Conservation (phyloP, 2,888 invertebrate genomes). For the Lithophane ornitopus region DNA sequence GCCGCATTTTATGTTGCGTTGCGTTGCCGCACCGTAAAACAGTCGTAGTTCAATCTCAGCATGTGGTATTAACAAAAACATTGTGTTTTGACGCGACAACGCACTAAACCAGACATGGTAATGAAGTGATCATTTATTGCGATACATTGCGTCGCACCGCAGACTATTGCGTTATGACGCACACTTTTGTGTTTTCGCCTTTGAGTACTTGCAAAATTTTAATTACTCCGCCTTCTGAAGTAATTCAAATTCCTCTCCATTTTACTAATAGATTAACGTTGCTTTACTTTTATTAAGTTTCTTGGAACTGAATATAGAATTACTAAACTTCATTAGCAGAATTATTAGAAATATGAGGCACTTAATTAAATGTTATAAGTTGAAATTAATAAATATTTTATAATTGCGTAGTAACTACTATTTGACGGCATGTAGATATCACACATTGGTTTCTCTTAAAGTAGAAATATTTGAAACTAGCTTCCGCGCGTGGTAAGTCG, state of each 20-base stretch:
- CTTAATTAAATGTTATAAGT: constrained; percentile 27
- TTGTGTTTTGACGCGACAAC: background rate
- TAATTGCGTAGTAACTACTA: background rate
- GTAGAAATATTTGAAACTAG: no score
- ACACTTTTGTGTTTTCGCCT: background rate
- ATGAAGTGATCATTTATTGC: background rate
- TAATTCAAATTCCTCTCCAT: constrained; percentile 9
- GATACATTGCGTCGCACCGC: background rate
- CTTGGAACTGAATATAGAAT: constrained; percentile 8
- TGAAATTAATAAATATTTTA: constrained; percentile 15
- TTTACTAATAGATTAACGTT: constrained; percentile 7
- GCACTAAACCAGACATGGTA: background rate
- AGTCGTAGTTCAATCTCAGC: background rate
- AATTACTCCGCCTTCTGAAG: constrained; percentile 29
- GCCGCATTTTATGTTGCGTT: background rate
- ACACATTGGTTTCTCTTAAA: no score
- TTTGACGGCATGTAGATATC: background rate
- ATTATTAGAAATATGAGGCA: constrained; percentile 14
- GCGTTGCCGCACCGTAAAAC: background rate
- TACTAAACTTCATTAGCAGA: constrained; percentile 19
- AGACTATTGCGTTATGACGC: background rate
- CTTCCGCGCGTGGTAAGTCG: no score
- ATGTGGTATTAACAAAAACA: background rate
- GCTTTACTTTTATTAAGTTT: constrained; percentile 30
- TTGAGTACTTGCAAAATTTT: background rate